Evolutionary conservation across 2,113 vertebrate species (phyloP), one percentile per base, ranked within the genome.

Genomic region (Sander vitreus): DNA sequence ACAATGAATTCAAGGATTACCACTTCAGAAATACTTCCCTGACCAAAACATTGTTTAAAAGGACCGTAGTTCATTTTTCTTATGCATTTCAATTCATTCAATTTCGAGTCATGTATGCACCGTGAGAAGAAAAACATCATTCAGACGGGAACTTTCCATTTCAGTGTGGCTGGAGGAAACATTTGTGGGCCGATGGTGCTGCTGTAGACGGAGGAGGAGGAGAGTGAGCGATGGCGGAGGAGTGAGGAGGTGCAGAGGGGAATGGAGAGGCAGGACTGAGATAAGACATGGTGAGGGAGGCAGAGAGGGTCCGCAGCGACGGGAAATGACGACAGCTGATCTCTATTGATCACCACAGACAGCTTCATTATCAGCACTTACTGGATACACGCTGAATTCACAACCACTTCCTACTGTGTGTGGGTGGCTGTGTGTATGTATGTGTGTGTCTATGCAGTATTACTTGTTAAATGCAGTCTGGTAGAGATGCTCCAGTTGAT

Each of bases 291-390:
- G 74, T 12, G 58, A 65, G 72, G 80, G 59, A 76, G 58, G 85
- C 39, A 18, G 87, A 73, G 81, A 83, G 67, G 73, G 82, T n/a
- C 73, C 53, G 11, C 65, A 81, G 86, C 65, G 36, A 81, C 23
- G 69, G 81, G 88, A 89, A 86, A 85, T 83, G 89, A 90, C 81
- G 81, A 83, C 81, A 83, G 83, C 48, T 85, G 90, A 91, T 92
- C 86, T 89, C 80, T 93, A 93, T 93, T 93, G 92, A 94, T 93
- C 89, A 92, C 84, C 83, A 66, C 90, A 88, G 92, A 93, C 88
- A 91, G 88, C 92, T 93, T 93, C 84, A 93, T 92, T 94, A 92
- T 90, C 88, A 89, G 87, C 90, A 89, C 84, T 92, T 88, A 91
- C 87, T 85, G 89, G 86, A 88, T 84, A 89, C 85, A 82, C 16